These are phyloP conservation scores for Manis crassicaudata DNA, from an alignment of 2,797 vertebrate genomes.

Conservation along the genomic window DNA sequence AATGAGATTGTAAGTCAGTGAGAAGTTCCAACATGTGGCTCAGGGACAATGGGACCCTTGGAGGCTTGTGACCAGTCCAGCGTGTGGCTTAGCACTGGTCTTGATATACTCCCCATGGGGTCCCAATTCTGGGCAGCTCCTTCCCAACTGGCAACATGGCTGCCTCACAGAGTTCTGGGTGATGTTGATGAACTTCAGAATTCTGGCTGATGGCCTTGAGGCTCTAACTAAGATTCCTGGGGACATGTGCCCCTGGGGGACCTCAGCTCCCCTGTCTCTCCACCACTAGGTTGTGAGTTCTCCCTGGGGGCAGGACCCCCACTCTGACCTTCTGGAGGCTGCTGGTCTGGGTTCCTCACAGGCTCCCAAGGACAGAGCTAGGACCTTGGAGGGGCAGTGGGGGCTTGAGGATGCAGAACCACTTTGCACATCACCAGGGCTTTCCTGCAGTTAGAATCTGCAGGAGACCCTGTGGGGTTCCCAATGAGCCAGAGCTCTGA, in stretches of 20 bases:
- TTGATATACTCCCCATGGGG: not conserved
- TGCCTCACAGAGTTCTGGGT: not conserved
- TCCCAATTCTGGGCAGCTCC: not conserved
- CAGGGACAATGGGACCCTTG: not conserved
- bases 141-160: not conserved
- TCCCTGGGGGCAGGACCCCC: not conserved
- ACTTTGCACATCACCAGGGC: not conserved
- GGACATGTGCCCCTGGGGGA: not conserved
- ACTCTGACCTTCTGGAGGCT: not conserved
- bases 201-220: not conserved
- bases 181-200: not conserved
- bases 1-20: not conserved
- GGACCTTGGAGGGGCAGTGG: not conserved
- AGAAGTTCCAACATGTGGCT: not conserved
- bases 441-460: not conserved
- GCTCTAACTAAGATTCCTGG: not conserved
- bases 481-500: not conserved
- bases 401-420: not conserved
- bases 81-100: not conserved
- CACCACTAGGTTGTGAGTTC: not conserved
- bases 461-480: not conserved
- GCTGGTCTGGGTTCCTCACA: not conserved
- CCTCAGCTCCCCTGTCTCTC: not conserved
- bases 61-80: not conserved
- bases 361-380: not conserved